Evolutionary conservation across 2,888 invertebrate genomes (phyloP).

Genomic region (Noctuana brunneofusca): DNA sequence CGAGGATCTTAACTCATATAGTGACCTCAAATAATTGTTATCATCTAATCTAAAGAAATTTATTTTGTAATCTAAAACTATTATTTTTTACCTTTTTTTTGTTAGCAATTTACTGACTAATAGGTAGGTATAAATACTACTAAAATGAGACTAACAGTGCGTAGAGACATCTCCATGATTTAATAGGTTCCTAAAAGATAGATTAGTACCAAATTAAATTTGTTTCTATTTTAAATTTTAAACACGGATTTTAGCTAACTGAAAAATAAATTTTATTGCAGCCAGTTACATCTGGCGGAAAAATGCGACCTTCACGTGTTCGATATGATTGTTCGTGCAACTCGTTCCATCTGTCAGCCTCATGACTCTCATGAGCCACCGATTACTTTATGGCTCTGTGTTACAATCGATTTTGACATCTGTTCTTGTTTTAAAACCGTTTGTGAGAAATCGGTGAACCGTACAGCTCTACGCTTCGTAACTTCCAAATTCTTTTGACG

Average conservation of each 20-base stretch:
- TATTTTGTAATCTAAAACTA: no score
- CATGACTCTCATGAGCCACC: constrained; percentile 50
- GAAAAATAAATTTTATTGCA: neutral
- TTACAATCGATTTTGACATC: constrained; percentile 39
- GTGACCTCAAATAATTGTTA: no score
- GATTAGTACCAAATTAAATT: no score
- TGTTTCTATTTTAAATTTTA: neutral
- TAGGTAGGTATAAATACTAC: no score
- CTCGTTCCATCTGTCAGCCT: constrained; percentile 50
- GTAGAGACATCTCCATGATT: no score
- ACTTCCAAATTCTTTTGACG: neutral
- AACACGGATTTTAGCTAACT: neutral
- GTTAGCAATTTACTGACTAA: no score
- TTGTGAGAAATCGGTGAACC: constrained; percentile 20
- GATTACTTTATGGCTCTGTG: constrained; percentile 42
- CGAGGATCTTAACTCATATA: no score
- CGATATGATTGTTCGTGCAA: constrained; percentile 40
- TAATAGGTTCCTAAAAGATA: no score
- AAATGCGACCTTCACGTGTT: constrained; percentile 40
- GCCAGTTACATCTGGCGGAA: constrained; percentile 43
- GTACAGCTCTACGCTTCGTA: constrained; percentile 11
- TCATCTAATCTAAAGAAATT: no score
- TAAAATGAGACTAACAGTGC: no score
- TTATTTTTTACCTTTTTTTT: no score
- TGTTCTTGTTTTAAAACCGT: constrained; percentile 36